phyloP scores from a whole-genome alignment of 2,888 invertebrate genomes.

The Euplagia quadripunctaria region DNA sequence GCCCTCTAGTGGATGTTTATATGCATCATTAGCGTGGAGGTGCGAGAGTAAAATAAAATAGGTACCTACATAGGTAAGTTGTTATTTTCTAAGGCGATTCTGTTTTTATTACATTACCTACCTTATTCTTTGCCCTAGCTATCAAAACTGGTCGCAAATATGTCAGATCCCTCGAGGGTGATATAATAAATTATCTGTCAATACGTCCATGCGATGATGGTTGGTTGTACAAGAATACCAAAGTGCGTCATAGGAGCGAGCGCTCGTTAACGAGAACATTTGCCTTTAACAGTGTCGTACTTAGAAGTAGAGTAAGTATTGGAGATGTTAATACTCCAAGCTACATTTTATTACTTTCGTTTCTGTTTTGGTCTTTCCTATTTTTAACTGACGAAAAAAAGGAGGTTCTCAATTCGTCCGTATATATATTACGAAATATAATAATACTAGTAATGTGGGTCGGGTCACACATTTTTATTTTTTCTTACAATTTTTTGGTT shows the following conservation, averaged over 20 bases:
- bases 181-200: slow-evolving; percentile 50
- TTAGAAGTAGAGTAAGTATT: background rate
- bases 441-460: too few species aligned
- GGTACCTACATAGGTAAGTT: background rate
- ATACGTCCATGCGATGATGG: slow-evolving; percentile 13
- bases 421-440: too few species aligned
- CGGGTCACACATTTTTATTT: too few species aligned
- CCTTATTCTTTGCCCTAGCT: slow-evolving; percentile 21
- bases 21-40: too few species aligned
- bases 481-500: too few species aligned
- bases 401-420: too few species aligned
- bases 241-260: slow-evolving; percentile 10
- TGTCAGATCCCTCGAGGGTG: slow-evolving; percentile 46
- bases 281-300: background rate
- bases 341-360: background rate
- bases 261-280: background rate
- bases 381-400: background rate
- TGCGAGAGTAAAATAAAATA: too few species aligned
- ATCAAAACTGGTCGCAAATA: slow-evolving; percentile 33
- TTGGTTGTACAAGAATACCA: background rate
- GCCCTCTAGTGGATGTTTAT: too few species aligned
- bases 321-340: background rate
- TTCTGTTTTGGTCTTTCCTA: background rate
- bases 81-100: background rate
- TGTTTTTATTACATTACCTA: background rate